These are phyloP conservation scores for Ophiodon elongatus DNA, from an alignment of 2,113 vertebrate species.

Conservation along the genomic window DNA sequence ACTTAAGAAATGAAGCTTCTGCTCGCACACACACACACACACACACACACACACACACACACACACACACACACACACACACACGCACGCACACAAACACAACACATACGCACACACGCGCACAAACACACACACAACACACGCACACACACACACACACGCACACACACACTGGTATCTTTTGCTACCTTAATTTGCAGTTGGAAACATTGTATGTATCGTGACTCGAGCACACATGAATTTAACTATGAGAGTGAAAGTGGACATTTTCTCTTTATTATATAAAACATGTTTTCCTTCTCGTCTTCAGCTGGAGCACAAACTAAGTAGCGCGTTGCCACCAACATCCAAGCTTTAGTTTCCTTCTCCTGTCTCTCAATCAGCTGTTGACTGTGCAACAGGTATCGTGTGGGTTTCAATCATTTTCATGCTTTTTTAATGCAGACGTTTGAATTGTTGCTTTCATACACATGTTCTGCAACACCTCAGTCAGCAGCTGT, in stretches of 20 bases:
- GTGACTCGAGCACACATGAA: neutral
- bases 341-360: constrained; percentile 3
- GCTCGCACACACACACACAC: neutral
- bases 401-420: neutral
- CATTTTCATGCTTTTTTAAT: neutral
- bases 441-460: neutral
- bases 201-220: neutral
- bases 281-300: too few relatives aligned
- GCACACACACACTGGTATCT: neutral
- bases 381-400: neutral
- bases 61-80: too few relatives aligned
- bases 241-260: neutral
- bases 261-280: neutral
- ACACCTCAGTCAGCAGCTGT: neutral
- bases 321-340: neutral
- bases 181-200: constrained; percentile 5
- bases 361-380: neutral
- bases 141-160: too few relatives aligned
- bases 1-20: neutral
- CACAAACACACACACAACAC: neutral
- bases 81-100: too few relatives aligned
- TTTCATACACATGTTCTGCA: constrained; percentile 8
- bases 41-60: too few relatives aligned
- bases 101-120: too few relatives aligned
- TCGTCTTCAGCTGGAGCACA: neutral